These are phyloP conservation scores for Pardalotus punctatus DNA, from an alignment of 2,113 vertebrate genomes.

Conservation along the genomic window DNA sequence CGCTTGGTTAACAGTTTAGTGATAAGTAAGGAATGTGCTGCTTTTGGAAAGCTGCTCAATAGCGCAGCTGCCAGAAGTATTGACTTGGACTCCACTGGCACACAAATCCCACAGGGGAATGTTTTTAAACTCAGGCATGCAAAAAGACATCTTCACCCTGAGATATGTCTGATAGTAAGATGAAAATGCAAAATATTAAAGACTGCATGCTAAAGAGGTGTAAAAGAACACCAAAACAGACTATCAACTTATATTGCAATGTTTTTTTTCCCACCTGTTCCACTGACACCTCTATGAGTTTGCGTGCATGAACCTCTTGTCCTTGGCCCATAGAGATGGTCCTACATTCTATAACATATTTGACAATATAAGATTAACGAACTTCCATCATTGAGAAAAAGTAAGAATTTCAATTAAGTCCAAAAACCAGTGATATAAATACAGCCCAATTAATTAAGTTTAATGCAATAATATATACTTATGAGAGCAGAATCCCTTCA, in stretches of 20 bases:
- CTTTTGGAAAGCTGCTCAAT: neutral
- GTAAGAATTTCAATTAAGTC: neutral
- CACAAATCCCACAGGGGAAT: neutral
- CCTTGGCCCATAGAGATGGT: constrained; percentile 81
- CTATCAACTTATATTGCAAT: neutral
- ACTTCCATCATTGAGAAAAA: neutral
- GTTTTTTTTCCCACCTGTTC: constrained; percentile 53
- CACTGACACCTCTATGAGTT: constrained; percentile 72
- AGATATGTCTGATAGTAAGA: neutral
- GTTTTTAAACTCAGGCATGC: neutral
- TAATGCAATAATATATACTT: neutral
- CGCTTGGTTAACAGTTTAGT: neutral
- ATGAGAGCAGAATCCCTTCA: neutral
- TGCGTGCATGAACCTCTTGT: constrained; percentile 77
- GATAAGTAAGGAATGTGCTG: neutral
- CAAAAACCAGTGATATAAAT: neutral
- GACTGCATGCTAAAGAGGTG: neutral
- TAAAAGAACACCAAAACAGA: neutral
- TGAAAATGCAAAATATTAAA: neutral
- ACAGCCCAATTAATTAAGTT: neutral
- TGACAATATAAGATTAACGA: neutral
- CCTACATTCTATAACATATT: constrained; percentile 68
- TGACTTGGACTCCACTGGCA: neutral
- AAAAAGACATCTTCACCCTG: neutral
- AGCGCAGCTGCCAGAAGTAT: neutral